Conservation (phyloP, 2,113 vertebrate genomes). For the Solea solea region DNA sequence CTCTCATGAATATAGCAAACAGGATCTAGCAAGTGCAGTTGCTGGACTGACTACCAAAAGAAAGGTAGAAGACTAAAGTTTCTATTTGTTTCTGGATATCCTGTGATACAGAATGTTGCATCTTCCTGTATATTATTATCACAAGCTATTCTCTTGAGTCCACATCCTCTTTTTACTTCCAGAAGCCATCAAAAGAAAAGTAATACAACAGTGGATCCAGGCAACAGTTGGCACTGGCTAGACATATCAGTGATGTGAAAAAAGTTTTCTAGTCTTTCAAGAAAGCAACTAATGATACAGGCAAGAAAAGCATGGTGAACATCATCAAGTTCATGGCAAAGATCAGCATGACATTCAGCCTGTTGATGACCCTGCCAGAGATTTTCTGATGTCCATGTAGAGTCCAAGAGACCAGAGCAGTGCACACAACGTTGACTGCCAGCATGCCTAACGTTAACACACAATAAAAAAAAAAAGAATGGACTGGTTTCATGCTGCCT, state of each 20-base stretch:
- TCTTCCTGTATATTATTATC: neutral
- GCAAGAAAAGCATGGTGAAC: conserved; percentile 70
- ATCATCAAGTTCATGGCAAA: conserved; percentile 70
- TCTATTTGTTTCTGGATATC: too few species aligned
- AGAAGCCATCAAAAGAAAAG: conserved; percentile 74
- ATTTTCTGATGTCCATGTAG: conserved; percentile 31
- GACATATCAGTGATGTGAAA: conserved; percentile 22
- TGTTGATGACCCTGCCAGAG: conserved; percentile 50
- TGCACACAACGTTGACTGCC: conserved; percentile 63
- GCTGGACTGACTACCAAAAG: too few species aligned
- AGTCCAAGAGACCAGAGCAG: conserved; percentile 56
- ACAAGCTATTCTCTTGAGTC: conserved; percentile 17
- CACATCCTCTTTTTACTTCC: conserved; percentile 57
- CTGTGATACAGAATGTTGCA: too few species aligned
- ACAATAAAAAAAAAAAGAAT: conserved; percentile 6
- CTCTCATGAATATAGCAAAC: too few species aligned
- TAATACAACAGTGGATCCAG: conserved; percentile 74
- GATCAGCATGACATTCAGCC: conserved; percentile 71
- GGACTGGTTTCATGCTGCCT: too few species aligned
- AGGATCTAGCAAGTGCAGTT: too few species aligned
- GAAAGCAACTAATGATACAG: conserved; percentile 38
- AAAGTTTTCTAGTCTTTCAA: accelerated
- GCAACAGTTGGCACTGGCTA: conserved; percentile 71
- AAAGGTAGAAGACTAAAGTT: too few species aligned
- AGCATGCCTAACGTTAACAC: conserved; percentile 53